These are phyloP conservation scores for Poeciliopsis occidentalis DNA, from an alignment of 2,113 vertebrate genomes.

Conservation along the genomic window DNA sequence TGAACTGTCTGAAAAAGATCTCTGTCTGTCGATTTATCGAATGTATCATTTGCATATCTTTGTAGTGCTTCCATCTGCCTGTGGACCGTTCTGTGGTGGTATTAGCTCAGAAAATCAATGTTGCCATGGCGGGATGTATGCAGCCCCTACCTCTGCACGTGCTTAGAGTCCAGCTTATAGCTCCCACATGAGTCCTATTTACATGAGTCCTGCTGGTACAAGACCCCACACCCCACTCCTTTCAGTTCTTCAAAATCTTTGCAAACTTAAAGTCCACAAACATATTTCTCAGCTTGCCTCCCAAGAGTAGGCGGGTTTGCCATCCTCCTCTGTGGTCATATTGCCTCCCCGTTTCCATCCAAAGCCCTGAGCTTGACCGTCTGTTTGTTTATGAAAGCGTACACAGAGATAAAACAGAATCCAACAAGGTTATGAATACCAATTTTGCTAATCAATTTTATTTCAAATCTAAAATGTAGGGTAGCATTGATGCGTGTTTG, in stretches of 20 bases:
- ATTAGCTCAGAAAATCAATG: slow-evolving; percentile 84
- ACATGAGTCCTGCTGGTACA: slow-evolving; percentile 61
- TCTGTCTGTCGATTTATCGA: slow-evolving; percentile 81
- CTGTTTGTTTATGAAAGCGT: slow-evolving; percentile 80
- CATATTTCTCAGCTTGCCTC: slow-evolving; percentile 50
- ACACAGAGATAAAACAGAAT: slow-evolving; percentile 82
- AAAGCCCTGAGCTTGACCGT: slow-evolving; percentile 49
- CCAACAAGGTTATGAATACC: slow-evolving; percentile 80
- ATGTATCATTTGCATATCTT: slow-evolving; percentile 84
- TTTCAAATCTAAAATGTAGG: slow-evolving; percentile 75
- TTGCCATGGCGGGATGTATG: slow-evolving; percentile 75
- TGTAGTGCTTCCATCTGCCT: slow-evolving; percentile 81
- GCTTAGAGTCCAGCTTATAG: slow-evolving; percentile 61
- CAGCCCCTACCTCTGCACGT: slow-evolving; percentile 66
- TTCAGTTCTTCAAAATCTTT: slow-evolving; percentile 51
- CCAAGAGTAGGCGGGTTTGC: slow-evolving; percentile 42
- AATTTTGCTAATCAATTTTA: slow-evolving; percentile 82
- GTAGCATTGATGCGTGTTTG: slow-evolving; percentile 75
- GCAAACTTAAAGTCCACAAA: slow-evolving; percentile 68
- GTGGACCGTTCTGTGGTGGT: slow-evolving; percentile 80
- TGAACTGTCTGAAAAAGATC: slow-evolving; percentile 80
- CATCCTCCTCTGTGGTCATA: slow-evolving; percentile 57
- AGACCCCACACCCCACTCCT: slow-evolving; percentile 45
- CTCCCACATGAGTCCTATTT: slow-evolving; percentile 66
- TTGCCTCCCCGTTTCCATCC: slow-evolving; percentile 51